Conservation (phyloP, 2,888 invertebrate species). For the Alsophila aescularia region DNA sequence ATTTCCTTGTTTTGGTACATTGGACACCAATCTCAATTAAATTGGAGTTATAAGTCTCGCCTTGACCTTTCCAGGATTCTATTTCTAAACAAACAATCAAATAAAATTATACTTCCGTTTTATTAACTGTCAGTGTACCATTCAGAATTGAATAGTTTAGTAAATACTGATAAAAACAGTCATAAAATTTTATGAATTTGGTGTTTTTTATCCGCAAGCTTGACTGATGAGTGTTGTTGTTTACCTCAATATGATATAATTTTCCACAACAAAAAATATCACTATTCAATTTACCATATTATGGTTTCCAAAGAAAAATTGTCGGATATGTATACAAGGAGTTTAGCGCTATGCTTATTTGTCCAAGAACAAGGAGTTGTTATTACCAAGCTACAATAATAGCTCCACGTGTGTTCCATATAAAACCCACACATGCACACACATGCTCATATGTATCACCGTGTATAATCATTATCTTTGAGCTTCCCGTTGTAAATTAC, state of each 20-base stretch:
- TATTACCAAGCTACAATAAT: no score
- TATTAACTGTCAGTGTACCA: constrained; percentile 6
- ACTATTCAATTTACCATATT: no score
- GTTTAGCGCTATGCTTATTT: no score
- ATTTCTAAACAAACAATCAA: constrained; percentile 28
- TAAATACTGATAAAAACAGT: constrained; percentile 11
- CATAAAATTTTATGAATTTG: constrained; percentile 22
- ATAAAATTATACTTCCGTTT: constrained; percentile 29
- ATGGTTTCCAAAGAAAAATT: no score
- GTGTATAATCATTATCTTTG: no score
- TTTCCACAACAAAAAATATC: no score
- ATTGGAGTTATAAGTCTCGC: constrained; percentile 19
- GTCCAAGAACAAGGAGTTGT: no score
- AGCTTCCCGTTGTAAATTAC: no score
- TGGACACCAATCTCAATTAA: constrained; percentile 11
- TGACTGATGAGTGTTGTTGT: constrained; percentile 7
- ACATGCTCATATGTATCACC: no score
- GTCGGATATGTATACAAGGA: no score
- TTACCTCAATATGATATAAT: background rate
- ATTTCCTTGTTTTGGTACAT: background rate
- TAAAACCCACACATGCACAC: no score
- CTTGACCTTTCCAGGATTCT: constrained; percentile 31
- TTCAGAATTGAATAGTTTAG: constrained; percentile 10
- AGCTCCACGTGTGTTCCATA: no score
- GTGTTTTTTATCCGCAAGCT: constrained; percentile 11